Evolutionary conservation across 2,888 invertebrate species (phyloP), one percentile per base, ranked within the genome.

Genomic region (Aphidoletes aphidimyza): DNA sequence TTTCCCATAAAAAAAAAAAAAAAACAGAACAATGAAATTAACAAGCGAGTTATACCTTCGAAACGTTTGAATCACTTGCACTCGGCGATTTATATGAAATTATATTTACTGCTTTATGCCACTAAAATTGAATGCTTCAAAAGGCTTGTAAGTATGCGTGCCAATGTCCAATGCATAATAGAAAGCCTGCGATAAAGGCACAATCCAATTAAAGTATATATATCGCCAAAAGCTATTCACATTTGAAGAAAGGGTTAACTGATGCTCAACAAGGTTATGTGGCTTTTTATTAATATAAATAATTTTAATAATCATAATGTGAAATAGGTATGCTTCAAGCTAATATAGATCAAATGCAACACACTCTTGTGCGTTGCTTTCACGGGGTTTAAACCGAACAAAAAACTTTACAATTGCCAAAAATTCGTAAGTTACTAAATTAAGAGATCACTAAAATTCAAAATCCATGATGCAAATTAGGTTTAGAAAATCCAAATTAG

Each of bases 71-170:
- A 39, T 39, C 5, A n/a, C n/a, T n/a, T n/a, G n/a, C n/a, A n/a
- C n/a, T 39, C 11, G 5, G 54, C 54, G 6, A 22, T 54, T 54
- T 22, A 22, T 11, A 54, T 22, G 2, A 5, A 3, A 47, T 47
- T 30, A n/a, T 69, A 14, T 42, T 42, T 42, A 9, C 14, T 30
- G 69, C 30, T 69, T 69, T 30, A 30, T 30, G 30, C 34, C 30
- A 69, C 30, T 69, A 30, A 30, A 69, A 30, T 69, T 14, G 30
- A 69, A 69, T 69, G 69, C 69, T 69, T 69, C 34, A 69, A 14
- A 17, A 26, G 11, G 30, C n/a, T 30, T 11, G 34, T 30, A 69
- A 69, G 1, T 19, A 11, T 69, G 69, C 34, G 30, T 30, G 8
- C 5, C 0, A 69, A 22, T 14, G 14, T 69, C 34, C 30, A 69